Evolutionary conservation across 64 coral and sea anemone species (phyloP), one percentile per base, ranked within the genome.

Genomic region (Porites australiensis): DNA sequence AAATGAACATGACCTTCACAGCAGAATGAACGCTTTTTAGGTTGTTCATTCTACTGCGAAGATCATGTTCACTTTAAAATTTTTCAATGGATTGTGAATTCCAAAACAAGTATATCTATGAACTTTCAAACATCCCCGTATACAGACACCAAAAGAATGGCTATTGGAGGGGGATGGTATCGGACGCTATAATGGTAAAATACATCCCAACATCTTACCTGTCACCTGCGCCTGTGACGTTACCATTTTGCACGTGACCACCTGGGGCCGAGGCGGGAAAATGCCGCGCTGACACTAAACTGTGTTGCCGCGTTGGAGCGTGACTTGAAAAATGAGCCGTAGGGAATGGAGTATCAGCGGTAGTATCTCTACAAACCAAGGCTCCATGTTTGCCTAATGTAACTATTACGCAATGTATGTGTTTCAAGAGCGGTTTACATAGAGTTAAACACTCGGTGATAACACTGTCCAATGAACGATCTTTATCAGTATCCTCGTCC

Each of bases 211-310:
- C 13, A 55, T 15, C 94, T 72, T 58, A 99, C 98, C 98, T 99
- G 48, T 99, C 98, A 2, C 98, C 98, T 69, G 98, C 98, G n/a
- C 98, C 98, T 13, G 94, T 96, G 55, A 99, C 89, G 27, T 93
- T 96, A 18, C 95, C 89, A 59, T 89, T 64, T 63, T 93, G 69
- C 65, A 69, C 68, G 23, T 93, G 83, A 15, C 83, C 50, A 14
- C 90, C 82, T 64, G 60, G 46, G 5, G 50, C 50, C 64, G 82
- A 71, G 44, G 89, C 89, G 45, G 94, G 94, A 88, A 88, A 99
- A 58, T 96, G 83, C n/a, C 90, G 23, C 37, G 94, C 98, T 46
- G 98, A 99, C 46, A 89, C 98, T 11, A 99, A 67, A 57, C 68
- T 14, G 6, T 91, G 76, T 44, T 96, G 91, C 3, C 63, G 89